A percentile compares a stretch with the other conserved stretches of the same genome.
Evolutionary conservation across 1,140 invertebrate species (phyloP).

Genomic region (Zaprionus inermis): DNA sequence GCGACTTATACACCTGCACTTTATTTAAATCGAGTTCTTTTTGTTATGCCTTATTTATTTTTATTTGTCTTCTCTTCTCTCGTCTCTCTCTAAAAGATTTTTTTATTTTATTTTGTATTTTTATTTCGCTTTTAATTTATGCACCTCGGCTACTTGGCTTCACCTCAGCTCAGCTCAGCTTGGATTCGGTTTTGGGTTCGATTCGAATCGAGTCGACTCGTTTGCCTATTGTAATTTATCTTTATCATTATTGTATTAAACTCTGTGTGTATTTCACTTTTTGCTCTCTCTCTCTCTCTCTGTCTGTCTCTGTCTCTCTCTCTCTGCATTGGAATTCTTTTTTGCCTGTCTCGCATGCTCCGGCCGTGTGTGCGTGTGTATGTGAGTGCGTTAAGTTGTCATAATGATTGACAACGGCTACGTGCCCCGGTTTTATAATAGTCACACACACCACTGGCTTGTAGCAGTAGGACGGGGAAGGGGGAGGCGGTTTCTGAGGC

Average conservation of each 20-base stretch:
- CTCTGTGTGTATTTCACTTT: constrained; percentile 30
- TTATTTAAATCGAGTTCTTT: constrained; percentile 44
- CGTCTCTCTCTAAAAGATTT: background rate
- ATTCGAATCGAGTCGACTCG: background rate
- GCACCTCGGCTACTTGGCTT: constrained; percentile 53
- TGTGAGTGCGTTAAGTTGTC: constrained; percentile 60
- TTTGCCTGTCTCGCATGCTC: constrained; percentile 11
- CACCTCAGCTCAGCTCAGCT: constrained; percentile 10
- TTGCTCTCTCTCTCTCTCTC: constrained; percentile 4
- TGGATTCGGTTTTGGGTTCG: background rate
- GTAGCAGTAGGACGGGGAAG: background rate
- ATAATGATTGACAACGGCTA: constrained; percentile 63
- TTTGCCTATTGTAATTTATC: constrained; percentile 58
- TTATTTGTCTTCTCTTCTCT: constrained; percentile 12
- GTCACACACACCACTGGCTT: background rate
- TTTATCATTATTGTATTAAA: constrained; percentile 55
- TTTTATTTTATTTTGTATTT: constrained; percentile 8
- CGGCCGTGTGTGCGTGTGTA: constrained; percentile 17
- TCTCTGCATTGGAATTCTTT: constrained; percentile 21
- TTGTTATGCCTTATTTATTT: constrained; percentile 37
- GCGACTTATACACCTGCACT: constrained; percentile 33
- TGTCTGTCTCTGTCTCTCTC: no score
- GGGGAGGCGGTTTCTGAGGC: background rate
- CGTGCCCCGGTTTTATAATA: constrained; percentile 51
- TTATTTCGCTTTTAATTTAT: constrained; percentile 47